These are phyloP conservation scores for Platypus cylindrus DNA, from an alignment of 2,888 invertebrate species.

Conservation along the genomic window DNA sequence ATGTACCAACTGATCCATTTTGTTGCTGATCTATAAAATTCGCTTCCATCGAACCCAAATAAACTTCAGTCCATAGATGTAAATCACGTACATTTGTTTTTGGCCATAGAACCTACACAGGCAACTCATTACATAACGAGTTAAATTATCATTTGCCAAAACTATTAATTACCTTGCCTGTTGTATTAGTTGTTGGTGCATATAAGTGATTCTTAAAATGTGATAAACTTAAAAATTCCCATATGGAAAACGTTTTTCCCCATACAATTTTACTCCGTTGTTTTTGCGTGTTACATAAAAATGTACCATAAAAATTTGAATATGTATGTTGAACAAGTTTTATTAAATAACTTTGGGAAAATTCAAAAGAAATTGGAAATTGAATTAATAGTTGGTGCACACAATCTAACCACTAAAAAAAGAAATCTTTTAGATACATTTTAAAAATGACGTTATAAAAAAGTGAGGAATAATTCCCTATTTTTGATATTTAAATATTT, in stretches of 20 bases:
- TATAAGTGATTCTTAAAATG: constrained; percentile 83
- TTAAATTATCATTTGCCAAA: neutral
- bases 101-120: constrained; percentile 67
- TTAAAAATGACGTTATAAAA: neutral
- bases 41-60: constrained; percentile 47
- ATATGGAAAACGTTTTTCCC: constrained; percentile 69
- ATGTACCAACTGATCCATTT: constrained; percentile 25
- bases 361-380: constrained; percentile 90
- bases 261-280: constrained; percentile 53
- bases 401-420: constrained; percentile 85
- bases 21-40: constrained; percentile 25
- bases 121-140: neutral
- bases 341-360: constrained; percentile 86
- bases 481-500: neutral
- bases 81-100: constrained; percentile 74
- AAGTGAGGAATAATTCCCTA: neutral
- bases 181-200: constrained; percentile 36
- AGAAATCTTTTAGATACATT: neutral
- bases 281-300: constrained; percentile 77
- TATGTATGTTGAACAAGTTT: constrained; percentile 92
- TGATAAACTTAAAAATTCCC: constrained; percentile 69
- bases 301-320: constrained; percentile 94
- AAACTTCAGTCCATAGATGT: constrained; percentile 74
- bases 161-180: constrained; percentile 34
- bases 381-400: constrained; percentile 83